Evolutionary conservation across 2,888 invertebrate genomes (phyloP).

Genomic region (Calameuta pallipes): DNA sequence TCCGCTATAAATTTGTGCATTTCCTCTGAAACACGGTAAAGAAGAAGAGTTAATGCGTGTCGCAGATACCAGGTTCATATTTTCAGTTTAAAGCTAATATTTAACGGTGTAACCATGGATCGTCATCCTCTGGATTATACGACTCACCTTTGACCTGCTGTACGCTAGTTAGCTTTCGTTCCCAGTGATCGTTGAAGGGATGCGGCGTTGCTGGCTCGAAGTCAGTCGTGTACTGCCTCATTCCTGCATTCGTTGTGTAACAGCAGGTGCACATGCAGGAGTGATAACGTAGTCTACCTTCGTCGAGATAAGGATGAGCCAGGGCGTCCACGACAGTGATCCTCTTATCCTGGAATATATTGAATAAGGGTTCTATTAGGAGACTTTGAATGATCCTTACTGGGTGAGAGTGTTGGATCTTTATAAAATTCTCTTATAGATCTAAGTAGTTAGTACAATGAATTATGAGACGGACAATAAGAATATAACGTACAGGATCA

Average conservation of each 20-base stretch:
- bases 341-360: constrained; percentile 80
- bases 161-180: constrained; percentile 91
- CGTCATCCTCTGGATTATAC: background rate
- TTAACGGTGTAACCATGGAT: background rate
- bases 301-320: constrained; percentile 97
- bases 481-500: constrained; percentile 83
- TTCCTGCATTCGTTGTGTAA: constrained; percentile 80
- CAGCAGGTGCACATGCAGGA: constrained; percentile 99
- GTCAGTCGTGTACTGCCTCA: constrained; percentile 88
- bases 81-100: background rate
- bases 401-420: background rate
- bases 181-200: constrained; percentile 96
- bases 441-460: rapidly evolving
- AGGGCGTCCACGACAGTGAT: constrained; percentile 95
- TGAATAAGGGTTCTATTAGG: background rate
- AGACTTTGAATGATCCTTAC: background rate
- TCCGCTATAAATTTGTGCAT: constrained; percentile 99
- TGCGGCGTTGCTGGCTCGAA: constrained; percentile 92
- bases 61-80: background rate
- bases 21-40: constrained; percentile 83
- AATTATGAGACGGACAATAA: background rate
- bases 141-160: constrained; percentile 92
- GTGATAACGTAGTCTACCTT: constrained; percentile 97
- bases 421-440: background rate
- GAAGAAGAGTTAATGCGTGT: background rate